phyloP scores from a whole-genome alignment of 2,797 vertebrate species.

The Lates japonicus region DNA sequence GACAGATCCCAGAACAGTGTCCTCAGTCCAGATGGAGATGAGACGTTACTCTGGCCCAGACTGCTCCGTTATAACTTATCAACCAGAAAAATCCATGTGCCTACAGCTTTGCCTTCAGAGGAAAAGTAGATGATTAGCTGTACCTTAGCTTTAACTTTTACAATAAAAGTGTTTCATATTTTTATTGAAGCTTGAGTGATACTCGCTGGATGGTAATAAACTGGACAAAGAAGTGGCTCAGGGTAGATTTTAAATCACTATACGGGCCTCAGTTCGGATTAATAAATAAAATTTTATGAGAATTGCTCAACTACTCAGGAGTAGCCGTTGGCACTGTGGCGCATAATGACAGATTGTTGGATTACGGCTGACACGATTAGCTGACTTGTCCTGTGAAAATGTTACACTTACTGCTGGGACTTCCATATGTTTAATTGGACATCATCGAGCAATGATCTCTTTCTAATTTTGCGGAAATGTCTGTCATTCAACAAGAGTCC shows the following conservation, averaged over 20 bases:
- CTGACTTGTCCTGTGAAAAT: constrained; percentile 32
- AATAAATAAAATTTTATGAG: constrained; percentile 32
- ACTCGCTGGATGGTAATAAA: not conserved
- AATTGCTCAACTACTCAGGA: not conserved
- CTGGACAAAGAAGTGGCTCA: not conserved
- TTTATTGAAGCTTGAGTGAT: not conserved
- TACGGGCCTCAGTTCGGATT: constrained; percentile 11
- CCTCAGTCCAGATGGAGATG: constrained; percentile 48
- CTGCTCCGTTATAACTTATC: not conserved
- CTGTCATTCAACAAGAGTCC: constrained; percentile 23
- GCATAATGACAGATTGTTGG: constrained; percentile 21
- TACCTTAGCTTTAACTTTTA: not conserved
- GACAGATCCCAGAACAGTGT: constrained; percentile 50
- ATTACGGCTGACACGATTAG: constrained; percentile 14
- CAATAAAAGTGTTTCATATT: not conserved
- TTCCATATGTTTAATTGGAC: constrained; percentile 36
- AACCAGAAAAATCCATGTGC: not conserved
- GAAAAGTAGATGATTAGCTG: not conserved
- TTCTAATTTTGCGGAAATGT: constrained; percentile 44
- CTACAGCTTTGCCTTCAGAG: constrained; percentile 4
- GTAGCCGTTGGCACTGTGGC: not conserved
- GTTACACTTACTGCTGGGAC: constrained; percentile 28
- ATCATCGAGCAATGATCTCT: constrained; percentile 27
- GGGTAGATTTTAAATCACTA: constrained; percentile 17
- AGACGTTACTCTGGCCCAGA: constrained; percentile 12